Evolutionary conservation across 2,113 vertebrate species (phyloP).

Genomic region (Macaca mulatta): DNA sequence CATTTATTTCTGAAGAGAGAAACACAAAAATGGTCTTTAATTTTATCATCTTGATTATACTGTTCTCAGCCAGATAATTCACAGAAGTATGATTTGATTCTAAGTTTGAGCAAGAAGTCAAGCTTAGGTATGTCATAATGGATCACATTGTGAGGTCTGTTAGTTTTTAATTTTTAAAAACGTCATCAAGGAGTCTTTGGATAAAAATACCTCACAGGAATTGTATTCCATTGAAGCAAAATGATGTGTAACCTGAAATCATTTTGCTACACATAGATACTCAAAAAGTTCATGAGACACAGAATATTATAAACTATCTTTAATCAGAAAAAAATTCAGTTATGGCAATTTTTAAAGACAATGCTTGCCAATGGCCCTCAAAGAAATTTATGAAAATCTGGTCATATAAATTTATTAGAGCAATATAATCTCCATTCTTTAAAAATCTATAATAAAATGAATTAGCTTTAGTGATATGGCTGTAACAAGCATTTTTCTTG

Average conservation of each 20-base stretch:
- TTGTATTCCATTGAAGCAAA: conserved; percentile 16
- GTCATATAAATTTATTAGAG: conserved; percentile 42
- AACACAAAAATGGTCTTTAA: background rate
- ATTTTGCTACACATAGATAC: background rate
- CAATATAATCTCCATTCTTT: conserved; percentile 52
- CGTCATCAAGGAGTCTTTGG: background rate
- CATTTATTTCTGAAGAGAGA: background rate
- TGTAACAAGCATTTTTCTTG: background rate
- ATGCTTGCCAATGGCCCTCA: conserved; percentile 30
- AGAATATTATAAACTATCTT: background rate
- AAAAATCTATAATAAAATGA: conserved; percentile 42
- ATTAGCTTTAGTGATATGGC: background rate
- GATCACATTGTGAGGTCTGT: background rate
- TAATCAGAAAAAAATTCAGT: conserved; percentile 3
- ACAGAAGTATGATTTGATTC: background rate
- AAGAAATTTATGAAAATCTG: conserved; percentile 45
- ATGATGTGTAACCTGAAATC: background rate
- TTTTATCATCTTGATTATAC: background rate
- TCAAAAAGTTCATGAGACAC: conserved; percentile 1
- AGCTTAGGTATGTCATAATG: background rate
- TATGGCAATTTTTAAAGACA: background rate
- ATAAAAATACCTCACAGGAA: conserved; percentile 18
- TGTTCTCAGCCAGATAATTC: background rate
- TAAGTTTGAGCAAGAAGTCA: background rate
- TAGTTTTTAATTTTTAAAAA: conserved; percentile 17